phyloP scores from a whole-genome alignment of 1,140 invertebrate species.

The Hylaeus anthracinus region DNA sequence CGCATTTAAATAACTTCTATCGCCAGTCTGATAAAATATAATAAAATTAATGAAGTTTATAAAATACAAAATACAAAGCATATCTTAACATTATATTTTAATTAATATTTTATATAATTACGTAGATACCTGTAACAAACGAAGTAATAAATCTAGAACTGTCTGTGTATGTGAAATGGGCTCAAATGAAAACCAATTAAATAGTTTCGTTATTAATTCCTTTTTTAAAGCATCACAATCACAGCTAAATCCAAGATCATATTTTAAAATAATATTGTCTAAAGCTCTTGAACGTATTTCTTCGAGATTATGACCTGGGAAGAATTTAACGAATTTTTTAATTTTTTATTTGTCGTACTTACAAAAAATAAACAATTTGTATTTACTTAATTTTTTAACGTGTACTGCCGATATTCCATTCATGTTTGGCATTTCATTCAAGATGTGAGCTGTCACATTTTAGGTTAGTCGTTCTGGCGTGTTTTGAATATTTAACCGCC shows the following conservation, averaged over 20 bases:
- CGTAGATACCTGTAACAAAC: slow-evolving; percentile 73
- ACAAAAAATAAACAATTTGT: not conserved
- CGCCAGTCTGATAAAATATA: slow-evolving; percentile 38
- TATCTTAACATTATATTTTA: not conserved
- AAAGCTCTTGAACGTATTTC: slow-evolving; percentile 77
- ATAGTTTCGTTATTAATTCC: slow-evolving; percentile 75
- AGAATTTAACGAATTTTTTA: not conserved
- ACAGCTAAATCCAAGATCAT: slow-evolving; percentile 74
- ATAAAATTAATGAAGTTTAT: slow-evolving; percentile 2
- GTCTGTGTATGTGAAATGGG: slow-evolving; percentile 68
- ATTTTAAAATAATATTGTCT: slow-evolving; percentile 76
- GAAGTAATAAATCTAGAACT: slow-evolving; percentile 75
- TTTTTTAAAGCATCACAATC: slow-evolving; percentile 74
- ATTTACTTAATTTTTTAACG: slow-evolving; percentile 58
- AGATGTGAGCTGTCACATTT: not conserved
- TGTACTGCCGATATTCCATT: slow-evolving; percentile 49
- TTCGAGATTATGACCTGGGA: slow-evolving; percentile 74
- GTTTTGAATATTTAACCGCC: slow-evolving; percentile 55
- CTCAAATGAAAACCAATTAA: slow-evolving; percentile 78
- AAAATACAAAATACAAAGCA: not conserved
- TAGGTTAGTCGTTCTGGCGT: slow-evolving; percentile 26
- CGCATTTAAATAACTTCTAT: slow-evolving; percentile 61
- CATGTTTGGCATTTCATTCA: slow-evolving; percentile 36
- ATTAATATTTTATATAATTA: not conserved
- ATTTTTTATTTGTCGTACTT: not conserved